Evolutionary conservation across 2,888 invertebrate species (phyloP).

Genomic region (Mamestra brassicae): DNA sequence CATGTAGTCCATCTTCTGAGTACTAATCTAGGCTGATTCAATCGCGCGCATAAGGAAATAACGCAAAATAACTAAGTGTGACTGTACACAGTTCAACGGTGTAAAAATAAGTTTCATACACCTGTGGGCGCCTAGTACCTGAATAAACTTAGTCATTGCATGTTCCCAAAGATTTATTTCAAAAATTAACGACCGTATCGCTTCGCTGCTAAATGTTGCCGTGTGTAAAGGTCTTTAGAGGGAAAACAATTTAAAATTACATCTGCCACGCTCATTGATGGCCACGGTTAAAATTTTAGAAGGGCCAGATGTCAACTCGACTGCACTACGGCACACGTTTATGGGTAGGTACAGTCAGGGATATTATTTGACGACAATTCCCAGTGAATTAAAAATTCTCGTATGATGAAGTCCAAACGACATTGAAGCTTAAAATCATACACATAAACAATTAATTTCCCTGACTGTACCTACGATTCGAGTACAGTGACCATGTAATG

Average conservation of each 20-base stretch:
- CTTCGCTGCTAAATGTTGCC: slow-evolving; percentile 32
- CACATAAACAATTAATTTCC: background rate
- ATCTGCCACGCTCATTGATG: slow-evolving; percentile 4
- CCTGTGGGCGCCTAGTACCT: slow-evolving; percentile 17
- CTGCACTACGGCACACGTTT: background rate
- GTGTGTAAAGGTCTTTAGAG: slow-evolving; percentile 6
- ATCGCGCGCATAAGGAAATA: slow-evolving; percentile 32
- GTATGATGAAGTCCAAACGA: background rate
- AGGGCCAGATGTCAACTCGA: slow-evolving; percentile 1
- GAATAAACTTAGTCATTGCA: slow-evolving; percentile 38
- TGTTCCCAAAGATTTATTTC: slow-evolving; percentile 37
- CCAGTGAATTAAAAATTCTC: background rate
- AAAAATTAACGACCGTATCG: slow-evolving; percentile 44
- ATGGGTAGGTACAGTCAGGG: background rate
- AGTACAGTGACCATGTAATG: slow-evolving; percentile 6
- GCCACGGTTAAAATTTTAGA: slow-evolving; percentile 6
- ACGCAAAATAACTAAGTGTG: slow-evolving; percentile 26
- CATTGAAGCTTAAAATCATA: background rate
- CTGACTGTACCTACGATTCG: background rate
- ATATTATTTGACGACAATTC: background rate
- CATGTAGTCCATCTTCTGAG: slow-evolving; percentile 8
- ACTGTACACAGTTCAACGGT: slow-evolving; percentile 30
- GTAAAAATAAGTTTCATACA: slow-evolving; percentile 26
- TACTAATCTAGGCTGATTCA: slow-evolving; percentile 48
- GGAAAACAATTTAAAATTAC: background rate